Evolutionary conservation across 1,140 invertebrate species (phyloP).

Genomic region (Ditylenchus dipsaci): DNA sequence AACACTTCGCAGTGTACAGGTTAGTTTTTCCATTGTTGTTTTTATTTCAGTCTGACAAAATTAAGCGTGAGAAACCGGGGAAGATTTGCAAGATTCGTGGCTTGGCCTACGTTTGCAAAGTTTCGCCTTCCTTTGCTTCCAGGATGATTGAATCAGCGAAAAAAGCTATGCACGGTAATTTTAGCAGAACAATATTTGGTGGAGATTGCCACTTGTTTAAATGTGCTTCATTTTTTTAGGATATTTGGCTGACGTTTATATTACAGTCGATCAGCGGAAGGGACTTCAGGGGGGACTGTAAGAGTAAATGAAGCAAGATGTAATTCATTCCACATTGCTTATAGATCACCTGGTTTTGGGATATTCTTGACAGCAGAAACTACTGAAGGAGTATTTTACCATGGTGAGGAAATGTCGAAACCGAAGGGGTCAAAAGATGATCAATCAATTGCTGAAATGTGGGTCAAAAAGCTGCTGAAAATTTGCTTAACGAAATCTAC

Average conservation of each 20-base stretch:
- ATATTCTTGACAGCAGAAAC: constrained; percentile 85
- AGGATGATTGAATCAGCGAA: constrained; percentile 87
- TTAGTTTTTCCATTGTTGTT: constrained; percentile 50
- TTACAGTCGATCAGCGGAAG: constrained; percentile 82
- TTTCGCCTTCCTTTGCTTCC: constrained; percentile 59
- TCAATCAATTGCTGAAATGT: constrained; percentile 76
- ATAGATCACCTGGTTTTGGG: constrained; percentile 73
- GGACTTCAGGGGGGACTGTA: constrained; percentile 79
- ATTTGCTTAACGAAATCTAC: constrained; percentile 82
- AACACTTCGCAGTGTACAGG: constrained; percentile 67
- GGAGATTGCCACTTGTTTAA: too few species aligned
- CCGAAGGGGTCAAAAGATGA: constrained; percentile 60
- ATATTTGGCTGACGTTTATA: constrained; percentile 89
- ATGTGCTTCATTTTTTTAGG: constrained; percentile 54
- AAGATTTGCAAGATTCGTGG: constrained; percentile 90
- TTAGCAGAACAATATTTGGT: too few species aligned
- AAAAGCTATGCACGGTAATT: constrained; percentile 70
- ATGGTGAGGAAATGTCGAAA: constrained; percentile 63
- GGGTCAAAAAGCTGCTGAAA: constrained; percentile 74
- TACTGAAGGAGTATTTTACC: constrained; percentile 73
- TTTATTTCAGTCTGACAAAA: neutral
- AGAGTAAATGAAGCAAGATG: constrained; percentile 31
- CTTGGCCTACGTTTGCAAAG: constrained; percentile 72
- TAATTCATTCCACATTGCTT: neutral
- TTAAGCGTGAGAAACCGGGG: constrained; percentile 69